These are phyloP conservation scores for Anhinga anhinga DNA, from an alignment of 2,113 vertebrate genomes.

Conservation along the genomic window DNA sequence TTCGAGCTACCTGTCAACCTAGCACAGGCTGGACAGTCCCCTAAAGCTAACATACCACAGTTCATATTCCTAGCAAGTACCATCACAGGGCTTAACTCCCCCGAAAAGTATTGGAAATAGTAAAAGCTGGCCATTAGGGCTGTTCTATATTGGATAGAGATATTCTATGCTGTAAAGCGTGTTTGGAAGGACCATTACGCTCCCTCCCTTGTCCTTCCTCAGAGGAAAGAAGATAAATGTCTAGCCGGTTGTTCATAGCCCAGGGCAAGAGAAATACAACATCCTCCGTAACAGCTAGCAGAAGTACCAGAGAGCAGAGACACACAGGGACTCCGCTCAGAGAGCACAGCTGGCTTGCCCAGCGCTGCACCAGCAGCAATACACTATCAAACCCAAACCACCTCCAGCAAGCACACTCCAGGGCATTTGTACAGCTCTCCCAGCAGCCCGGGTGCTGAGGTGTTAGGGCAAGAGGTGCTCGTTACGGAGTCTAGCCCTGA, in stretches of 20 bases:
- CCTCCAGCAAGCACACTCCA: not conserved
- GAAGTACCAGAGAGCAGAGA: not conserved
- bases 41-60: not conserved
- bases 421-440: not conserved
- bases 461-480: not conserved
- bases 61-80: not conserved
- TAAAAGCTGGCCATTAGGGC: not conserved
- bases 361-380: accelerated
- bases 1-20: not conserved
- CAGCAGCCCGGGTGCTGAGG: not conserved
- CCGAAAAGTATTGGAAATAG: not conserved
- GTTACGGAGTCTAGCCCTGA: not conserved
- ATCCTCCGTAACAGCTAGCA: not conserved
- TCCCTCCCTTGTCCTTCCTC: not conserved
- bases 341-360: accelerated
- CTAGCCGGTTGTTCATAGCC: not conserved
- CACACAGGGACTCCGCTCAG: accelerated
- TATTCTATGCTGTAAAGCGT: not conserved
- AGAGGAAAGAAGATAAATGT: not conserved
- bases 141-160: not conserved
- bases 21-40: not conserved
- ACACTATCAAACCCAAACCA: not conserved
- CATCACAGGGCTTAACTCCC: not conserved
- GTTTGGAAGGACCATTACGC: not conserved
- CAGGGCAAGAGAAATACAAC: not conserved